Conservation (phyloP, 2,888 invertebrate genomes). For the Leptogaster cylindrica region DNA sequence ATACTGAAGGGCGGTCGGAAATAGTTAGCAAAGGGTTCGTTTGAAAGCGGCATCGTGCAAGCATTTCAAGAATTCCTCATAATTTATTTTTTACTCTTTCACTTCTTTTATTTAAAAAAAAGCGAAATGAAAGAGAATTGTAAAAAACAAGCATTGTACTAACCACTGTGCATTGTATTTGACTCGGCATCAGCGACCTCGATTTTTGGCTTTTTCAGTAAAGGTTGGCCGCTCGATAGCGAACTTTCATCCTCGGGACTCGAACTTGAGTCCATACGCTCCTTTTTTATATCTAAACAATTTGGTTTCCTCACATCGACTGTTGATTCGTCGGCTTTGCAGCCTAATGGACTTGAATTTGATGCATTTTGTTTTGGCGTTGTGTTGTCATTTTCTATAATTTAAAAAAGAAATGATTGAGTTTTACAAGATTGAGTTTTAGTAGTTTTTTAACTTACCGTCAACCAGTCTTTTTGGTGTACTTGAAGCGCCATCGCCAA, state of each 20-base stretch:
- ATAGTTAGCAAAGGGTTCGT: constrained; percentile 2
- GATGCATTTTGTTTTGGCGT: constrained; percentile 64
- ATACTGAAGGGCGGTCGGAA: constrained; percentile 17
- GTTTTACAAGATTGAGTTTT: not conserved
- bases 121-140: not conserved
- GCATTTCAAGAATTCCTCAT: constrained; percentile 3
- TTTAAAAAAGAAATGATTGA: constrained; percentile 18
- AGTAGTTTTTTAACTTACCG: constrained; percentile 59
- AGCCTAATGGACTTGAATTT: constrained; percentile 65
- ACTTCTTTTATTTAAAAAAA: constrained; percentile 1
- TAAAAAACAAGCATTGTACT: constrained; percentile 59
- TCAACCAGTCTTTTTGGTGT: constrained; percentile 75
- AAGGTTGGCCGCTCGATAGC: constrained; percentile 44
- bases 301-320: constrained; percentile 57
- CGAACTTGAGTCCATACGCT: constrained; percentile 70
- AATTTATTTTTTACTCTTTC: too few species aligned
- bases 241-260: constrained; percentile 66
- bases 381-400: constrained; percentile 64
- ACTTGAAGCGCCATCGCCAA: constrained; percentile 82
- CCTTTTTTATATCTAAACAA: constrained; percentile 67
- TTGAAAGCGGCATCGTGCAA: constrained; percentile 1
- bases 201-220: constrained; percentile 76
- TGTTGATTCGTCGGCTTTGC: constrained; percentile 59
- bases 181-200: constrained; percentile 88
- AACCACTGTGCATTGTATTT: constrained; percentile 90